A percentile compares a stretch with the other conserved stretches of the same genome.
Conservation (phyloP, 2,113 vertebrate species). For the Setophaga petechia region DNA sequence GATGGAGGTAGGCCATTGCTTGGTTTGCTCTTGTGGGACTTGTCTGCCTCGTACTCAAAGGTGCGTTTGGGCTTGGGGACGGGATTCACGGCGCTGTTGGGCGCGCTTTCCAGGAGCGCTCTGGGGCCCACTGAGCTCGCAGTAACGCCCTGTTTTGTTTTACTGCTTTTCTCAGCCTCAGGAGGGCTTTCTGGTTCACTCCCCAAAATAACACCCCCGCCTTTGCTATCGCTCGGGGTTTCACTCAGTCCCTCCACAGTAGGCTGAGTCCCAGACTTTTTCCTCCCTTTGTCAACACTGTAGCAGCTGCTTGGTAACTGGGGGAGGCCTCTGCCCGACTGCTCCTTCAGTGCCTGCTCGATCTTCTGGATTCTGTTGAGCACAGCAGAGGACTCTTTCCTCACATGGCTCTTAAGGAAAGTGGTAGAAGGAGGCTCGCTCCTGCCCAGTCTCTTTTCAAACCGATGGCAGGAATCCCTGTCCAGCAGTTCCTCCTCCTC, state of each 20-base stretch:
- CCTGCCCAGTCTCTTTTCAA: conserved; percentile 85
- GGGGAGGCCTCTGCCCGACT: conserved; percentile 86
- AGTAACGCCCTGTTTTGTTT: conserved; percentile 77
- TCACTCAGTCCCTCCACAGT: conserved; percentile 77
- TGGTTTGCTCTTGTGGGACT: conserved; percentile 81
- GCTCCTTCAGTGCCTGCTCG: conserved; percentile 92
- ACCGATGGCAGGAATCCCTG: conserved; percentile 81
- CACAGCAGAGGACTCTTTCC: conserved; percentile 92
- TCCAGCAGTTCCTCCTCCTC: conserved; percentile 91
- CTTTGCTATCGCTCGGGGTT: conserved; percentile 77
- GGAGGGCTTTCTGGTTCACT: conserved; percentile 80
- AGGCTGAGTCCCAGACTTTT: conserved; percentile 81
- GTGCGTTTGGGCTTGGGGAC: conserved; percentile 98
- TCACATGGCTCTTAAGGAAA: conserved; percentile 80
- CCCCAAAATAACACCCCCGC: conserved; percentile 70
- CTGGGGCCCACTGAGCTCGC: conserved; percentile 77
- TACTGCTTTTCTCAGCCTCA: conserved; percentile 81
- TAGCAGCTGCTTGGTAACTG: conserved; percentile 96
- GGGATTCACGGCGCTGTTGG: conserved; percentile 85
- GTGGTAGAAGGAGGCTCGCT: conserved; percentile 74
- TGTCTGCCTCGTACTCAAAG: conserved; percentile 97
- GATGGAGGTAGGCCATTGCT: conserved; percentile 91
- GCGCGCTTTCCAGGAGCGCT: conserved; percentile 68
- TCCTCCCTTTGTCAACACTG: conserved; percentile 84
- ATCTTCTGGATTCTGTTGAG: conserved; percentile 98